Evolutionary conservation across 2,113 vertebrate species (phyloP).

Genomic region (Platycercus adscitus): DNA sequence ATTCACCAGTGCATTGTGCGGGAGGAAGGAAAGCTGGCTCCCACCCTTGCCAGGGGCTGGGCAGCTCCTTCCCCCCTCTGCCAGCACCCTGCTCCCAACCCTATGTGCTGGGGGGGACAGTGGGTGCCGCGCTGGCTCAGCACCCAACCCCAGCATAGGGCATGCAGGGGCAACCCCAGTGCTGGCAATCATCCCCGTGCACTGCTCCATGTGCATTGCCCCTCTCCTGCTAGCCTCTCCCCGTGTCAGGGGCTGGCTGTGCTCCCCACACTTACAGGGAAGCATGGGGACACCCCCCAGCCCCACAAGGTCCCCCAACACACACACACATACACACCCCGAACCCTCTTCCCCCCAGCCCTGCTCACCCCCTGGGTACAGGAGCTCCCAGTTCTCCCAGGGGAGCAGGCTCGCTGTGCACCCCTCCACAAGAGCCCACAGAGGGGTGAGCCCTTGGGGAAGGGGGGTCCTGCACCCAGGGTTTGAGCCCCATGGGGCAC

Average conservation of each 20-base stretch:
- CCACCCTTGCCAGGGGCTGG: background rate
- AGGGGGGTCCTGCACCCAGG: background rate
- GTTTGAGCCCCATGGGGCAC: background rate
- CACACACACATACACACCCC: background rate
- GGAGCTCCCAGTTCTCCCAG: background rate
- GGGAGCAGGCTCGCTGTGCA: background rate
- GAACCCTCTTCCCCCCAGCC: background rate
- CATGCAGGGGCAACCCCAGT: background rate
- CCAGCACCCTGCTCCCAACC: background rate
- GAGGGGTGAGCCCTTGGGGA: background rate
- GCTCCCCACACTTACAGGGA: background rate
- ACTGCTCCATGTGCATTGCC: background rate
- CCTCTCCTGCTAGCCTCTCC: background rate
- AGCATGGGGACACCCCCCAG: background rate
- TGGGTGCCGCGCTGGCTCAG: fast-evolving
- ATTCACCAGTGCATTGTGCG: slow-evolving; percentile 32
- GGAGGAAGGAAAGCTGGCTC: slow-evolving; percentile 33
- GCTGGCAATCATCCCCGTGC: background rate
- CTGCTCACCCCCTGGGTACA: background rate
- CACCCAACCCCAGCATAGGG: background rate
- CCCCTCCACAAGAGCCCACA: background rate
- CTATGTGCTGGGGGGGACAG: fast-evolving
- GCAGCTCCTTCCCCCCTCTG: background rate
- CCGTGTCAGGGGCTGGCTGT: background rate
- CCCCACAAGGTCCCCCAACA: background rate